These are phyloP conservation scores for Ctenopoma multispine DNA, from an alignment of 2,797 vertebrate genomes.

Conservation along the genomic window DNA sequence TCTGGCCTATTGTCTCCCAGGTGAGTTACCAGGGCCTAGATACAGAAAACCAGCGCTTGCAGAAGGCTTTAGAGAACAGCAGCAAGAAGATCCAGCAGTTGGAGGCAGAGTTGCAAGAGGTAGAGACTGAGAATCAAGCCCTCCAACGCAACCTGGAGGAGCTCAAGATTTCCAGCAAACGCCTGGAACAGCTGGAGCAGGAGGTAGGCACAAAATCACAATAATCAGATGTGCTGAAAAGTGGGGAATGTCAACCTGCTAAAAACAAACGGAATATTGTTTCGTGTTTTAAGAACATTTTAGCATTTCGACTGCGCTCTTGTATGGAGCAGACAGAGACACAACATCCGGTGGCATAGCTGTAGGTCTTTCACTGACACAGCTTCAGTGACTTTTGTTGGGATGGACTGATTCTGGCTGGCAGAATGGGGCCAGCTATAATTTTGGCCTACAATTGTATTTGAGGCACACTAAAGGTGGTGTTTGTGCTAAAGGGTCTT, in stretches of 20 bases:
- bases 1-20: slow-evolving; percentile 60
- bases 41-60: slow-evolving; percentile 96
- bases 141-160: slow-evolving; percentile 95
- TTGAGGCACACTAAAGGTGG: not conserved
- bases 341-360: not conserved
- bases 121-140: slow-evolving; percentile 95
- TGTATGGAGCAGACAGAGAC: not conserved
- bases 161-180: slow-evolving; percentile 97
- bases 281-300: not conserved
- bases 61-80: slow-evolving; percentile 96
- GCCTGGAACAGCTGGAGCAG: slow-evolving; percentile 94
- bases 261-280: not conserved
- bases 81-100: slow-evolving; percentile 96
- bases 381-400: slow-evolving; percentile 20
- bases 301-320: not conserved
- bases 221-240: not conserved
- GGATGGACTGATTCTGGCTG: slow-evolving; percentile 34
- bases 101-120: slow-evolving; percentile 93
- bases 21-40: slow-evolving; percentile 96
- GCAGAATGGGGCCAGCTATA: slow-evolving; percentile 47
- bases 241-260: not conserved
- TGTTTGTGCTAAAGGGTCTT: not conserved
- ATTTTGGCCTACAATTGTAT: slow-evolving; percentile 21
- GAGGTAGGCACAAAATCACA: slow-evolving; percentile 75
- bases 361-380: slow-evolving; percentile 16